phyloP scores from a whole-genome alignment of 1,140 invertebrate species.

The Rhopalosiphum padi region DNA sequence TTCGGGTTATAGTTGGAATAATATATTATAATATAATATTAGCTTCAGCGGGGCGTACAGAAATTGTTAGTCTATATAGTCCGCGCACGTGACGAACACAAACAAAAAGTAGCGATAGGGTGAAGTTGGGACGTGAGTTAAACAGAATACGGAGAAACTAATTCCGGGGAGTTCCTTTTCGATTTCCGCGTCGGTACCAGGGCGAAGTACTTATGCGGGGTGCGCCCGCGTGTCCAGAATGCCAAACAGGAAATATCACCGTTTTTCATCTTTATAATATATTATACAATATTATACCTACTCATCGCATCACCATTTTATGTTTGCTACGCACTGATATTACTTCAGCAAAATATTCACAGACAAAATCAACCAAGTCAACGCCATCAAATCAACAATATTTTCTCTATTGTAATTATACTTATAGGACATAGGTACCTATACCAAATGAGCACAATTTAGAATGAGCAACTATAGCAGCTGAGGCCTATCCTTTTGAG shows the following conservation, averaged over 20 bases:
- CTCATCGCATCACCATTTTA: not conserved
- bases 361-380: not conserved
- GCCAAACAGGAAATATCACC: not conserved
- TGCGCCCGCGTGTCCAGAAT: not conserved
- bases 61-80: conserved; percentile 1
- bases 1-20: not conserved
- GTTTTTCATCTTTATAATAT: not conserved
- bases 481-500: too few species aligned
- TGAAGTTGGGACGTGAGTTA: not conserved
- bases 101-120: not conserved
- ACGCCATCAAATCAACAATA: not conserved
- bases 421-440: too few species aligned
- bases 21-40: not conserved
- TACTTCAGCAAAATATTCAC: not conserved
- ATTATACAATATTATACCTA: not conserved
- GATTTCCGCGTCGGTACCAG: not conserved
- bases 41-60: not conserved
- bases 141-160: conserved; percentile 6
- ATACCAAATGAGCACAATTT: not conserved
- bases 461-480: not conserved
- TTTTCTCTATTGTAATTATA: not conserved
- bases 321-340: not conserved
- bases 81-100: not conserved
- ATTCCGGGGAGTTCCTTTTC: conserved; percentile 2
- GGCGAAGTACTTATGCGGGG: not conserved